Percentiles rank a stretch among this genome's conserved stretches.
Evolutionary conservation across 2,113 vertebrate species (phyloP).

Genomic region (Melanerpes aurifrons): DNA sequence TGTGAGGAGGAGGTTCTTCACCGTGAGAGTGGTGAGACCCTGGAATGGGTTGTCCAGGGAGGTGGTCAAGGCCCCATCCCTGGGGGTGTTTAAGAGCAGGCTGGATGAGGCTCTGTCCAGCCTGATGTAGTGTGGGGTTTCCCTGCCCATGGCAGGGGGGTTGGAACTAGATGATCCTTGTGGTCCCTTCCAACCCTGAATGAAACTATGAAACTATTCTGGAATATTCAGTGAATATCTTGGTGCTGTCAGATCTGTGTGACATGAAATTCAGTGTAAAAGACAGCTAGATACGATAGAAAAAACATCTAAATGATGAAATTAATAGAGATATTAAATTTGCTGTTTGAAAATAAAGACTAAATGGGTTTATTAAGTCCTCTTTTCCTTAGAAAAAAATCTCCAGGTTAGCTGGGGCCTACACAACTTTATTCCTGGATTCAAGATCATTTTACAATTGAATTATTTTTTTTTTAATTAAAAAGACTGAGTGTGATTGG

Average conservation of each 20-base stretch:
- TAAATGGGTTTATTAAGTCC: neutral
- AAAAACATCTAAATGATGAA: neutral
- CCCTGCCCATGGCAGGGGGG: no score
- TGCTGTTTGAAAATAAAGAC: neutral
- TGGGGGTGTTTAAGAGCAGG: no score
- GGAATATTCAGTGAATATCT: neutral
- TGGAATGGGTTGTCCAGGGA: no score
- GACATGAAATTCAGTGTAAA: neutral
- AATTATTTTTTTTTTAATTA: neutral
- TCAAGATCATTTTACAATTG: neutral
- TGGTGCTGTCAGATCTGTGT: neutral
- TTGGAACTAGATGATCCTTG: no score
- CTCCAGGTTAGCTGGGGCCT: neutral
- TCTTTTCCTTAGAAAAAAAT: neutral
- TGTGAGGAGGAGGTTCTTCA: no score
- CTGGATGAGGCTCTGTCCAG: no score
- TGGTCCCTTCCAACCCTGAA: no score
- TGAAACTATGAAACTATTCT: no score
- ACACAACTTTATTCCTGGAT: neutral
- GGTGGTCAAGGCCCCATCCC: no score
- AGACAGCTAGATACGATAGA: neutral
- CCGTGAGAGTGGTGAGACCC: no score
- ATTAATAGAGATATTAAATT: neutral
- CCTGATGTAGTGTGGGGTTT: no score
- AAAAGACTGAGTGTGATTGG: neutral